These are phyloP conservation scores for Eudasyphora cyanicolor DNA, from an alignment of 2,888 invertebrate species.

Conservation along the genomic window DNA sequence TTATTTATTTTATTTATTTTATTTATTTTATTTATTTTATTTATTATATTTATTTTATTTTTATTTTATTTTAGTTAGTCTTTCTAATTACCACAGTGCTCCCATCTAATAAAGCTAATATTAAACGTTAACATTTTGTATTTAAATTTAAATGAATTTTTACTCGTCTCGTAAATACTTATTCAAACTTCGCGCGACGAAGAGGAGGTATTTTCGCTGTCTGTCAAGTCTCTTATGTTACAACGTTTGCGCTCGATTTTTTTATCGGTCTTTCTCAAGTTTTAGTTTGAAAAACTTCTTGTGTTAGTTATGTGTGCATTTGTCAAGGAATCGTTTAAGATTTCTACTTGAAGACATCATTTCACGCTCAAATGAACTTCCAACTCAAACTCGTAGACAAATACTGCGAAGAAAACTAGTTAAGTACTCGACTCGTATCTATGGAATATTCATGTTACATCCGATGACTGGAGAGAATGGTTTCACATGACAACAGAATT, in stretches of 20 bases:
- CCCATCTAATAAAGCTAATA: no score
- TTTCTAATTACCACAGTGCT: no score
- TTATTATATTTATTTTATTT: no score
- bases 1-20: no score
- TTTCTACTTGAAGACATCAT: conserved; percentile 23
- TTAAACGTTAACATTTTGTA: not conserved
- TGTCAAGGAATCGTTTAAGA: conserved; percentile 13
- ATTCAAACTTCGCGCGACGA: not conserved
- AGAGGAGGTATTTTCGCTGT: not conserved
- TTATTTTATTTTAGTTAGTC: no score
- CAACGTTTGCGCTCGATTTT: not conserved
- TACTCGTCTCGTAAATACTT: not conserved
- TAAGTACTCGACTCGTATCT: no score
- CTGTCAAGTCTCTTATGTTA: not conserved
- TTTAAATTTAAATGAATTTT: conserved; percentile 11
- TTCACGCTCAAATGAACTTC: conserved; percentile 28
- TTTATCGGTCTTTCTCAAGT: not conserved
- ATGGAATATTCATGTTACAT: not conserved
- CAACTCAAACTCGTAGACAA: not conserved
- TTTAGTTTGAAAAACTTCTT: not conserved
- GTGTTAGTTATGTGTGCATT: not conserved
- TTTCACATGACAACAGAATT: conserved; percentile 42
- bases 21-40: no score
- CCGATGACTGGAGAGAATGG: not conserved
- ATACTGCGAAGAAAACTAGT: not conserved